These are phyloP conservation scores for Eueremaeus valkanovi DNA, from an alignment of 2,888 invertebrate species.

Conservation along the genomic window DNA sequence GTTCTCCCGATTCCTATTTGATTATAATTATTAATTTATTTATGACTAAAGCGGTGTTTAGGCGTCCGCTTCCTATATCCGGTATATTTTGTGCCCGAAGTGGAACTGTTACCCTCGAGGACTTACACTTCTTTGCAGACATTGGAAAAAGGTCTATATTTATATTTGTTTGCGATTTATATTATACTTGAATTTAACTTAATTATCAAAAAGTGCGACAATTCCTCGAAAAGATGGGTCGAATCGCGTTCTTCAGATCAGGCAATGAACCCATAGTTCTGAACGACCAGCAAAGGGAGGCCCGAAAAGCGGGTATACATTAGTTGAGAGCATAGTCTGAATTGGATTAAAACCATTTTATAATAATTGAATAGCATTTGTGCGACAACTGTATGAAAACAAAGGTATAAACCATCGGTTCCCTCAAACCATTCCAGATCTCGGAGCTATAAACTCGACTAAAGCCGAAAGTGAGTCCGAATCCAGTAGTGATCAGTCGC, in stretches of 20 bases:
- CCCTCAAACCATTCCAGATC: conserved; percentile 42
- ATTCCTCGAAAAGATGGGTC: conserved; percentile 55
- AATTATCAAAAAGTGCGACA: conserved; percentile 50
- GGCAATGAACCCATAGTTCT: conserved; percentile 54
- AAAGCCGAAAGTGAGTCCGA: conserved; percentile 37
- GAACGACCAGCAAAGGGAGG: conserved; percentile 54
- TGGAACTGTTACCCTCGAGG: conserved; percentile 48
- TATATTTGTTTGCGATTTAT: background rate
- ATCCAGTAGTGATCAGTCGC: conserved; percentile 38
- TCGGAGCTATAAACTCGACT: conserved; percentile 26
- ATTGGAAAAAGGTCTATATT: conserved; percentile 52
- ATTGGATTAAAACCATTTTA: conserved; percentile 5
- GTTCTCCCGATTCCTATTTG: background rate
- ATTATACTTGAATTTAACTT: background rate
- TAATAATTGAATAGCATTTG: conserved; percentile 36
- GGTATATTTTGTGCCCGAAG: conserved; percentile 55
- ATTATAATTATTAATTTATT: background rate
- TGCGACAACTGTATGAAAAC: conserved; percentile 36
- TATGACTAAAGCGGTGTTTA: conserved; percentile 49
- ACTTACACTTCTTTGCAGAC: conserved; percentile 51
- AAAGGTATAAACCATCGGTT: conserved; percentile 40
- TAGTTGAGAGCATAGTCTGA: background rate
- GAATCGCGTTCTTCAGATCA: conserved; percentile 55
- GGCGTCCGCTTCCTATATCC: conserved; percentile 56
- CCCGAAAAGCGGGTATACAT: conserved; percentile 51